Base-by-base conservation (phyloP, 2,888 invertebrate genomes). In the Sericinus montela region DNA sequence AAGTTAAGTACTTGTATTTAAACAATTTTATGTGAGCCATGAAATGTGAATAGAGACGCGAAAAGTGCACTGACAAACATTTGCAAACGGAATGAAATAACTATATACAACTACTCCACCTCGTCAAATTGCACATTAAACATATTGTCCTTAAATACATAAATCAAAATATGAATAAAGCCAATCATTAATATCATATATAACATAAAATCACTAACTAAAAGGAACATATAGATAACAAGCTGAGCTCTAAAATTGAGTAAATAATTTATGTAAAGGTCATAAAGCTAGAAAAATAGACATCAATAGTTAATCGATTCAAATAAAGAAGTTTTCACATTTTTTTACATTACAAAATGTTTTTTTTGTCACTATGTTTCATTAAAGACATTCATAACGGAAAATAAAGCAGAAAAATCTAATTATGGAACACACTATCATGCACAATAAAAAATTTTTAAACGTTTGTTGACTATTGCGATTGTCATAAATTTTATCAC, bases 141-240 rank as follows among this genome's bases (percentile, higher is more conserved):
- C 2, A 43, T 28, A 2, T 38, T 7, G 11, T 13, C 28, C 11
- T 30, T 30, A 30, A 11, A 32, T 3, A 15, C 34, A 15, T 16
- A 16, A 30, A 19, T 29, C n/a, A 25, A n/a, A 25, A 40, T 28
- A 34, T 15, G 28, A 32, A 39, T 25, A 30, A 25, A 19, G 30
- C 32, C 25, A 4, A n/a, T 28, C 9, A n/a, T n/a, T 45, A 1
- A 10, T 28, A 35, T 35, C 35, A 8, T 16, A 43, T 43, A 43
- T 37, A 38, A 10, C 30, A 45, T 48, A 29, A 37, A 23, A 25
- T 23, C 23, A 48, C 46, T 40, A 42, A 44, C 39, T 28, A 44
- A 44, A 49, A 44, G 48, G 44, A 49, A 44, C 39, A 14, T 28
- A 19, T 3, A 19, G 15, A 38, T 16, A 16, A 37, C 28, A 29